Percentiles rank a stretch among this genome's conserved stretches.
Conservation (phyloP, 2,113 vertebrate genomes). For the Manacus vitellinus region DNA sequence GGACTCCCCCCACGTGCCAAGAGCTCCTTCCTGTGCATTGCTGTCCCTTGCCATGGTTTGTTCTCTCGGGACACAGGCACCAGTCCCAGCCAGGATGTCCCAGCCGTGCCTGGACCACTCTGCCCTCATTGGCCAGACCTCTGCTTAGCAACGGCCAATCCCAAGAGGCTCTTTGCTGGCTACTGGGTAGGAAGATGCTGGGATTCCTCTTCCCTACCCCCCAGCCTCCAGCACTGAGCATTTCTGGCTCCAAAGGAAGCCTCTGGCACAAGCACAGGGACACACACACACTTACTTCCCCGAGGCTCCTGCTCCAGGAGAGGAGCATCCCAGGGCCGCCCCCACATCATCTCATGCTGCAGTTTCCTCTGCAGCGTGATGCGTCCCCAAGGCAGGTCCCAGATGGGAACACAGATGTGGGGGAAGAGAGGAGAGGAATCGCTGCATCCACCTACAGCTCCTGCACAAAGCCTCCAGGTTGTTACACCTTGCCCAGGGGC, state of each 20-base stretch:
- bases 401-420: background rate
- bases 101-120: background rate
- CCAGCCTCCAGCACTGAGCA: background rate
- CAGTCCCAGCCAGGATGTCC: background rate
- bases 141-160: conserved; percentile 42
- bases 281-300: background rate
- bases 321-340: background rate
- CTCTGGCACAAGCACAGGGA: background rate
- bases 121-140: background rate
- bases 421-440: background rate
- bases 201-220: background rate
- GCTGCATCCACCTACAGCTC: background rate
- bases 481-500: background rate
- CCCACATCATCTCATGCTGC: background rate
- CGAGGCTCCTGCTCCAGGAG: background rate
- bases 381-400: background rate
- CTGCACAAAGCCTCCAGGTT: background rate
- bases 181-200: background rate
- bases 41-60: background rate
- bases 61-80: background rate
- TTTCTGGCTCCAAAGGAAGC: conserved; percentile 1
- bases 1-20: background rate
- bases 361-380: background rate
- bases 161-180: background rate
- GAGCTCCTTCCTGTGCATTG: background rate